Base-by-base conservation (phyloP, 2,797 vertebrate genomes). In the Leptodactylus fallax region DNA sequence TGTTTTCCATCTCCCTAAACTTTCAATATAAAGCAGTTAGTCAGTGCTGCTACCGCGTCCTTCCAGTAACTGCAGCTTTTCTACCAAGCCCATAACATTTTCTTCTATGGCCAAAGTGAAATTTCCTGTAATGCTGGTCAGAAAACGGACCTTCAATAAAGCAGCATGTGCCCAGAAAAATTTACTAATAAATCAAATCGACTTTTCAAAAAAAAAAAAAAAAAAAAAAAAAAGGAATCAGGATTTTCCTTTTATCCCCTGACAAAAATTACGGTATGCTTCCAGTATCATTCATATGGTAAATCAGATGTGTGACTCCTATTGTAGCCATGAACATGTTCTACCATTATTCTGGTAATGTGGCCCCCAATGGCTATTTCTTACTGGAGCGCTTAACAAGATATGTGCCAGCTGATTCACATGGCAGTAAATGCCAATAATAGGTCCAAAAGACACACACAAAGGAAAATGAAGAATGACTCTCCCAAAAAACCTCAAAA, bases 1-100 rank as follows among this genome's bases (percentile, higher is more conserved):
- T 49, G 77, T 63, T 85, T 85, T 85, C 83, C 83, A 85, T 84
- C 67, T 84, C 25, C 67, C 82, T 72, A 76, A 85, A 78, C 56
- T 78, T 65, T 85, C 56, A 78, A 77, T 78, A 17, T 58, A 85
- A 85, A 85, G 83, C n/a, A 3, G 72, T 85, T 36, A 36, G 36
- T 36, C 72, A 85, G 83, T 77, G 55, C 72, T 17, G 58, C 45
- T 85, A 77, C 56, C 21, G 60, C 21, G 71, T 16, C 83, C 16
- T 85, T 78, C 83, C 83, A 85, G 83, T 85, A 85, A 85, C 76
- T 85, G 25, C 72, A 63, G 83, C 71, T 77, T 61, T 25, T 78
- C 56, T 65, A 85, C 83, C 58, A 77, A 85, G 27, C 45, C 83
- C 23, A 61, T 85, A 85, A 78, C 83, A 77, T 77, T 85, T 47